Evolutionary conservation across 2,888 invertebrate species (phyloP), one percentile per base, ranked within the genome.

Genomic region (Metopia argyrocephala): DNA sequence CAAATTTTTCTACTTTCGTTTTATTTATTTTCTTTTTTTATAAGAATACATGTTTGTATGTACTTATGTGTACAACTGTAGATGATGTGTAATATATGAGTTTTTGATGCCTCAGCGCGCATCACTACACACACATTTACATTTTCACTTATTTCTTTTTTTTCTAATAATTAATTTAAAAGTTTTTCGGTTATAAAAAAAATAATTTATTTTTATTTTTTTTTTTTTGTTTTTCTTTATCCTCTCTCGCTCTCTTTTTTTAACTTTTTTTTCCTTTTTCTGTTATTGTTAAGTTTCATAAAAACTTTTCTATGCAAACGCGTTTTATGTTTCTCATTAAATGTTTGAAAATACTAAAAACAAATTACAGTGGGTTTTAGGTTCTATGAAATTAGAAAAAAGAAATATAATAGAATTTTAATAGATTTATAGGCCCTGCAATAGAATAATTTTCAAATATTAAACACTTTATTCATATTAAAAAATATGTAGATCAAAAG

Each of bases 151-250:
- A 87, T 86, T 88, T 87, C 89, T 88, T 86, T 87, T 86, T 87
- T 86, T 88, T 87, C 89, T 88, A 88, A 88, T 89, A 88, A 89
- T 88, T 88, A 88, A 89, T 88, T 88, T 88, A 89, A 89, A 88
- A 88, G 85, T 89, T 89, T 87, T 87, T 86, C 86, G 85, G 86
- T 87, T 84, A 79, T 71, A 82, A 38, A 38, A 38, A 82, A 78
- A 45, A 28, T 45, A 0, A 21, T 6, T 15, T 23, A 18, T 65
- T 52, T 59, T 70, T 74, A 46, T 28, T 2, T 78, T 75, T 79
- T 65, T 61, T 56, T 73, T 64, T 76, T 59, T 46, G 23, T 31
- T 61, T 3, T 38, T 38, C 31, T 25, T 25, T 45, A 54, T 62
- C 50, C 25, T 64, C 18, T 46, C 25, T 31, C 54, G 21, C 21